These are phyloP conservation scores for Teleopsis dalmanni DNA, from an alignment of 1,140 invertebrate species.

Conservation along the genomic window DNA sequence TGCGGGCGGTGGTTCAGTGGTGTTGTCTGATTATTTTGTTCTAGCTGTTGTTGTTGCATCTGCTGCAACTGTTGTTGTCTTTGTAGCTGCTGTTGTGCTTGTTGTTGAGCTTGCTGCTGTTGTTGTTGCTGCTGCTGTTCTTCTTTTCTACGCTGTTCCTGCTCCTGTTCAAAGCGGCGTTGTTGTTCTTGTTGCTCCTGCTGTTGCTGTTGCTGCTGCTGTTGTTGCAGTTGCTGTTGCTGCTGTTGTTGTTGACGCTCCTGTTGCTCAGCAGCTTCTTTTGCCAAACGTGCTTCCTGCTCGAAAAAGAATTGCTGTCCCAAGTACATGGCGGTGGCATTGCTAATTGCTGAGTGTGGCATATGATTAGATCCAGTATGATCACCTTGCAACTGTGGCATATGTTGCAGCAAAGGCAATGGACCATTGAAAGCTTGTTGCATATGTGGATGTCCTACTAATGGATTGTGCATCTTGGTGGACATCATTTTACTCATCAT, in stretches of 20 bases:
- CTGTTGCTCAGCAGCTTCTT: slow-evolving; percentile 53
- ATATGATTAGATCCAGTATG: slow-evolving; percentile 38
- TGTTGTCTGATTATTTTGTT: slow-evolving; percentile 49
- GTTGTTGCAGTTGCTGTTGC: slow-evolving; percentile 49
- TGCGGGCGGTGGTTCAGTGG: slow-evolving; percentile 44
- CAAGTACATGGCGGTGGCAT: slow-evolving; percentile 67
- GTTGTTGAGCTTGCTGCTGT: slow-evolving; percentile 47
- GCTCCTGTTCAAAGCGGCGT: slow-evolving; percentile 53
- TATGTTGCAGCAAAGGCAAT: slow-evolving; percentile 50
- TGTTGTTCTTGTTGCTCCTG: slow-evolving; percentile 48
- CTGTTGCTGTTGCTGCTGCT: slow-evolving; percentile 47
- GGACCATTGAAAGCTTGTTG: slow-evolving; percentile 51
- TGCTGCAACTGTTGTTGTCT: slow-evolving; percentile 46
- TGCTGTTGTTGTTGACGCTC: slow-evolving; percentile 51
- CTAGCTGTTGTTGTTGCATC: slow-evolving; percentile 40
- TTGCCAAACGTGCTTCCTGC: slow-evolving; percentile 63
- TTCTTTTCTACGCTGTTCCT: slow-evolving; percentile 44
- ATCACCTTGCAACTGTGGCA: slow-evolving; percentile 47
- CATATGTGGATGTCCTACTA: slow-evolving; percentile 46
- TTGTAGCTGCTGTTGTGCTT: slow-evolving; percentile 45
- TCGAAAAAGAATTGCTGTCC: slow-evolving; percentile 68
- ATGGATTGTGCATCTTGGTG: slow-evolving; percentile 54
- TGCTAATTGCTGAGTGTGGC: slow-evolving; percentile 53
- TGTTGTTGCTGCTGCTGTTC: slow-evolving; percentile 51
- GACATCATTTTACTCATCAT: slow-evolving; percentile 64